Conservation (phyloP, 2,888 invertebrate species). For the Drosophila anomelani region DNA sequence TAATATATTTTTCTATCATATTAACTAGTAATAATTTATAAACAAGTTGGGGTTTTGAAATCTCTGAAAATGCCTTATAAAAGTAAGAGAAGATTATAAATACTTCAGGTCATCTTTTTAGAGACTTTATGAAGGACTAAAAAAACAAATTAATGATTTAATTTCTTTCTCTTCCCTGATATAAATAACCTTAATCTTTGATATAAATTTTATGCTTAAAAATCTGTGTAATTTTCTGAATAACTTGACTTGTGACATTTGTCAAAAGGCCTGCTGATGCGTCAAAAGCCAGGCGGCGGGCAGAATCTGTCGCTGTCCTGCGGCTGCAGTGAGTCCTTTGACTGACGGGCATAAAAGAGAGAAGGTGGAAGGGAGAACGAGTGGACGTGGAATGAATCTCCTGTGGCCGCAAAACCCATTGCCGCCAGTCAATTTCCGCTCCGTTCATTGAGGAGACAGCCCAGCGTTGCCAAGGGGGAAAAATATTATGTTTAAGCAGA, state of each 20-base stretch:
- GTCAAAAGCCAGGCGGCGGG: conserved; percentile 54
- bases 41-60: too few relatives aligned
- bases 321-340: conserved; percentile 13
- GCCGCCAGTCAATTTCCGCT: conserved; percentile 75
- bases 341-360: conserved; percentile 37
- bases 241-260: conserved; percentile 5
- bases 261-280: not conserved
- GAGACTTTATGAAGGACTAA: too few relatives aligned
- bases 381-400: not conserved
- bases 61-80: too few relatives aligned
- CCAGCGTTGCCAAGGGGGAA: not conserved
- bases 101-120: too few relatives aligned
- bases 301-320: not conserved
- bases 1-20: too few relatives aligned
- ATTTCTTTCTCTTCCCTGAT: too few relatives aligned
- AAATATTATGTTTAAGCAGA: conserved; percentile 27
- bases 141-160: too few relatives aligned
- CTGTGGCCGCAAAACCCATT: conserved; percentile 40
- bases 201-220: not conserved
- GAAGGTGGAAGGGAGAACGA: too few relatives aligned
- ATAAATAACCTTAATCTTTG: not conserved
- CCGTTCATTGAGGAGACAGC: conserved; percentile 39
- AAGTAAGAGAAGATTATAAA: too few relatives aligned
- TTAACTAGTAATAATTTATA: too few relatives aligned
- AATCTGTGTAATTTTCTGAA: not conserved